phyloP scores from a whole-genome alignment of 2,797 vertebrate species.

The Setipinna tenuifilis region DNA sequence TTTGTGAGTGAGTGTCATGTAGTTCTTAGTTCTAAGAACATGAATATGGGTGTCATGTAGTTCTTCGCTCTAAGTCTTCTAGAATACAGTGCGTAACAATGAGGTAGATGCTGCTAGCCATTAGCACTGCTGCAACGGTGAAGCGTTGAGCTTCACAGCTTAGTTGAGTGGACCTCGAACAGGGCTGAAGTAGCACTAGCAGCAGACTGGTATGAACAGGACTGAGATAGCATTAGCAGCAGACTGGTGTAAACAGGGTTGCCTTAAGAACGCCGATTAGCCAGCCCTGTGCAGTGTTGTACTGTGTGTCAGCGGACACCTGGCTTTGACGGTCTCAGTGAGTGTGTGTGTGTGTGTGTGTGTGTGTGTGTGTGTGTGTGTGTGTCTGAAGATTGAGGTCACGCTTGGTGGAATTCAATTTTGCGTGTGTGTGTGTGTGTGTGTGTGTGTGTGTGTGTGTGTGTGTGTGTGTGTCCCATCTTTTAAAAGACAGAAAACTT shows the following conservation, averaged over 20 bases:
- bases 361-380: neutral
- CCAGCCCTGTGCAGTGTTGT: neutral
- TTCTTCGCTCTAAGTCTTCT: neutral
- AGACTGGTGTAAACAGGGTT: neutral
- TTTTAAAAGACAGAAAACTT: neutral
- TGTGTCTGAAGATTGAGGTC: constrained; percentile 6
- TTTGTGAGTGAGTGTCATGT: too few species aligned
- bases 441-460: neutral
- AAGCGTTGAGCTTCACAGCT: neutral
- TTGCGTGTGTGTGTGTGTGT: neutral
- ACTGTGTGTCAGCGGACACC: neutral
- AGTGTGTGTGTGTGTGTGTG: neutral
- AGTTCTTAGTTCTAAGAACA: too few species aligned
- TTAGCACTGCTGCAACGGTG: neutral
- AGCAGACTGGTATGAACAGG: neutral
- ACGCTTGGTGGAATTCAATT: neutral
- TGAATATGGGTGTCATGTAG: too few species aligned
- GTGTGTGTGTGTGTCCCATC: neutral
- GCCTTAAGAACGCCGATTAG: neutral
- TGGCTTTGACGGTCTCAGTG: neutral
- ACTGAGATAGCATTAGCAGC: neutral
- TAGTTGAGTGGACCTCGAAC: neutral
- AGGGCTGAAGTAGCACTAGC: constrained; percentile 1
- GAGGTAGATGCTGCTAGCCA: neutral
- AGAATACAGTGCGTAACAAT: neutral